Percentiles rank a stretch among this genome's conserved stretches.
These are phyloP conservation scores for Dromiciops gliroides DNA, from an alignment of 2,113 vertebrate species.

Conservation along the genomic window DNA sequence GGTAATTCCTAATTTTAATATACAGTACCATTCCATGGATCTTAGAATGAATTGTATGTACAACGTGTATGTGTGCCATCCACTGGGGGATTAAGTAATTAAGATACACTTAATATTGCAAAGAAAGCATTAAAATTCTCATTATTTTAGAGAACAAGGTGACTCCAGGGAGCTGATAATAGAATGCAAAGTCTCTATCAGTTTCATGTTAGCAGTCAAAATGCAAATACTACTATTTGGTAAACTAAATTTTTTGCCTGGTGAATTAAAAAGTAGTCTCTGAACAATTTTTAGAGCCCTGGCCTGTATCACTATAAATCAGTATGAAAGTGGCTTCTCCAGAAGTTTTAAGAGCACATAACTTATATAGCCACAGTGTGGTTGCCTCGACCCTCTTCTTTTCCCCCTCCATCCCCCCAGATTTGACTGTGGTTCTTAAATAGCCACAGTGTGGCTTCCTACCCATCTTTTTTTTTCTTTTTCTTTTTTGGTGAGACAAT, in stretches of 20 bases:
- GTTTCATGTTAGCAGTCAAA: conserved; percentile 41
- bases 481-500: no score
- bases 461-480: no score
- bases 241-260: conserved; percentile 31
- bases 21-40: conserved; percentile 13
- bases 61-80: conserved; percentile 46
- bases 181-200: conserved; percentile 35
- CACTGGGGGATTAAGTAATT: conserved; percentile 75
- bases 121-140: conserved; percentile 54
- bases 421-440: neutral
- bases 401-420: neutral
- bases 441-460: neutral
- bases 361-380: neutral
- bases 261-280: conserved; percentile 32
- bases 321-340: conserved; percentile 14
- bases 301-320: conserved; percentile 30
- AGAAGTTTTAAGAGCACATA: conserved; percentile 41
- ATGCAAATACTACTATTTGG: conserved; percentile 34
- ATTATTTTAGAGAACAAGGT: conserved; percentile 63
- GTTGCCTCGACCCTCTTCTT: neutral
- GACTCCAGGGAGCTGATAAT: conserved; percentile 52
- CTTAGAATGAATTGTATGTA: conserved; percentile 50
- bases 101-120: conserved; percentile 72
- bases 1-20: conserved; percentile 44
- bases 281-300: conserved; percentile 25